Evolutionary conservation across 2,888 invertebrate species (phyloP).

Genomic region (Pseudococcus longispinus): DNA sequence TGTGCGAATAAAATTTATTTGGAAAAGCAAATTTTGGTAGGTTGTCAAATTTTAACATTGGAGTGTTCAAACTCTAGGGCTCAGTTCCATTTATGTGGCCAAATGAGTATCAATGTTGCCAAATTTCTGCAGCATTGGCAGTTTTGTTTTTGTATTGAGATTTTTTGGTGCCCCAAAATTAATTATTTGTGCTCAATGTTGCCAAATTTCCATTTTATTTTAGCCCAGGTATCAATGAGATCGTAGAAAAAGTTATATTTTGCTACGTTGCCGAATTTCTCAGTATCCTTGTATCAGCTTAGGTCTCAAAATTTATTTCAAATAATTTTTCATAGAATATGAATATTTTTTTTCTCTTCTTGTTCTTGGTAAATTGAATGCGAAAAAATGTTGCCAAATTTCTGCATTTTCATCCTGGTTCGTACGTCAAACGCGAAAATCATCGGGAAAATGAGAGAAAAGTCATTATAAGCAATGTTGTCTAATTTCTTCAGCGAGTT

Average conservation of each 20-base stretch:
- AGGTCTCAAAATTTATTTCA: neutral
- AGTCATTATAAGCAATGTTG: neutral
- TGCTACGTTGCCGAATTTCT: neutral
- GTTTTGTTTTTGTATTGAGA: neutral
- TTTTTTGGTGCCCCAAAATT: neutral
- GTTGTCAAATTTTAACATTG: too few species aligned
- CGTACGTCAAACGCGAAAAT: too few species aligned
- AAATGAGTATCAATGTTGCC: neutral
- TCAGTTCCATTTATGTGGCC: neutral
- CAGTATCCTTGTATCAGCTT: neutral
- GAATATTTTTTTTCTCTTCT: too few species aligned
- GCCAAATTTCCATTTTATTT: neutral
- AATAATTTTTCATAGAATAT: too few species aligned
- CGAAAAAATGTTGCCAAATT: neutral
- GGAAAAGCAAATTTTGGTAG: too few species aligned
- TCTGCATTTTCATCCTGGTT: neutral
- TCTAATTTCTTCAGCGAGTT: neutral
- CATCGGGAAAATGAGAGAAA: too few species aligned
- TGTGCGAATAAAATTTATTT: too few species aligned
- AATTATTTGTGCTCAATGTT: neutral
- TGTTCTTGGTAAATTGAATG: too few species aligned
- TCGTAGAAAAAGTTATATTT: neutral
- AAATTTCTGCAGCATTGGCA: neutral
- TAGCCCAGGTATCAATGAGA: neutral
- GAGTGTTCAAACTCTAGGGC: too few species aligned